phyloP scores from a whole-genome alignment of 2,113 vertebrate species.

The Glaucidium brasilianum region DNA sequence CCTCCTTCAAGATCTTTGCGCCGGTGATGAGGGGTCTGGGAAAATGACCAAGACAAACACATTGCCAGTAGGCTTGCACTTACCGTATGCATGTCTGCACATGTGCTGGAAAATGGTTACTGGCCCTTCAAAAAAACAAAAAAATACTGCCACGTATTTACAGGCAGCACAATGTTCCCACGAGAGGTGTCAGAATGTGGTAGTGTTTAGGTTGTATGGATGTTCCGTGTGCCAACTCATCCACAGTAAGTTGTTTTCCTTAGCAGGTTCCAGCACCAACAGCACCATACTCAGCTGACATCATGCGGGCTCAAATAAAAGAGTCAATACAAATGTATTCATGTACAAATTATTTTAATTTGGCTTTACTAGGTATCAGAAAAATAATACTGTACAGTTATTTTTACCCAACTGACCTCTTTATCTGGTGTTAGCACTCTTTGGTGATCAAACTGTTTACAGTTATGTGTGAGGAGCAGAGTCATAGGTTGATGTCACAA shows the following conservation, averaged over 20 bases:
- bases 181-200: rapidly evolving
- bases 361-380: neutral
- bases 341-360: neutral
- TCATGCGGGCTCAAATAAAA: neutral
- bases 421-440: neutral
- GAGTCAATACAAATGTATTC: neutral
- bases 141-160: rapidly evolving
- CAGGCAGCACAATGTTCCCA: neutral
- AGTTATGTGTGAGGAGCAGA: neutral
- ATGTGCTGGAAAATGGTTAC: neutral
- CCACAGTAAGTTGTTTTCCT: neutral
- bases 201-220: neutral
- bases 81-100: neutral
- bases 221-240: neutral
- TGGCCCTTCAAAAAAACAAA: neutral
- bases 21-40: neutral
- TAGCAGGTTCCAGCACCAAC: neutral
- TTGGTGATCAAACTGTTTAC: neutral
- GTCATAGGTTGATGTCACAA: neutral
- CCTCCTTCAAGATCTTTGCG: neutral
- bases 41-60: neutral
- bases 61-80: neutral
- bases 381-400: neutral
- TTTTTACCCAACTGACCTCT: neutral
- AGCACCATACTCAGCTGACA: neutral